Conservation (phyloP, 2,113 vertebrate species). For the Dryoscopus gambensis region DNA sequence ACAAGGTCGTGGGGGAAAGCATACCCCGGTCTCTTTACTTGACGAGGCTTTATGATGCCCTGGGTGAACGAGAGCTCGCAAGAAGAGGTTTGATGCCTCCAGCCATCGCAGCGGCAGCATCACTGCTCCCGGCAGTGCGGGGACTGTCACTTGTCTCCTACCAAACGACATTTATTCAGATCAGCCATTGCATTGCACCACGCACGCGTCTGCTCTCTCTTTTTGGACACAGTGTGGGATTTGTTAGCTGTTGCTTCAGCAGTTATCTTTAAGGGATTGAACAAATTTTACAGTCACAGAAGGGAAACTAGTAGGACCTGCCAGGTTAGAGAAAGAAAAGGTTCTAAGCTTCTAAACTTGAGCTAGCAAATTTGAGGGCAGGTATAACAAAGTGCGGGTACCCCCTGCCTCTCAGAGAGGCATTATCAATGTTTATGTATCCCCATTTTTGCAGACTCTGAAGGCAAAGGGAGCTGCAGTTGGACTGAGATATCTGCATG, state of each 20-base stretch:
- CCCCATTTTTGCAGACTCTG: background rate
- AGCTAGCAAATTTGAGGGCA: background rate
- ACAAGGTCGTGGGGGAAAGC: background rate
- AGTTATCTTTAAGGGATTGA: background rate
- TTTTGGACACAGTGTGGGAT: background rate
- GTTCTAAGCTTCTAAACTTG: background rate
- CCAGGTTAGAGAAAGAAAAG: background rate
- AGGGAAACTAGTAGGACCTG: background rate
- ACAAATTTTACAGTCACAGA: background rate
- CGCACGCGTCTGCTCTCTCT: background rate
- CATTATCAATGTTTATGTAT: background rate
- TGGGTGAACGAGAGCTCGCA: background rate
- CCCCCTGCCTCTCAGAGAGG: background rate
- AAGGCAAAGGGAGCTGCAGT: background rate
- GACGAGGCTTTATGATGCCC: background rate
- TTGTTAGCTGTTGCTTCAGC: background rate
- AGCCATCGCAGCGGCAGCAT: background rate
- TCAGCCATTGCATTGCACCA: background rate
- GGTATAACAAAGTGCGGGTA: background rate
- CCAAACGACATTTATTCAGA: background rate
- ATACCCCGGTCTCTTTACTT: background rate
- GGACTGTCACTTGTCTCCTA: background rate
- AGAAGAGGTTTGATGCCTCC: background rate
- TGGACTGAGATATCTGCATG: background rate
- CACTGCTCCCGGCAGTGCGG: accelerated